A percentile compares a stretch with the other conserved stretches of the same genome.
These are phyloP conservation scores for Netta rufina DNA, from an alignment of 2,797 vertebrate species.

Conservation along the genomic window DNA sequence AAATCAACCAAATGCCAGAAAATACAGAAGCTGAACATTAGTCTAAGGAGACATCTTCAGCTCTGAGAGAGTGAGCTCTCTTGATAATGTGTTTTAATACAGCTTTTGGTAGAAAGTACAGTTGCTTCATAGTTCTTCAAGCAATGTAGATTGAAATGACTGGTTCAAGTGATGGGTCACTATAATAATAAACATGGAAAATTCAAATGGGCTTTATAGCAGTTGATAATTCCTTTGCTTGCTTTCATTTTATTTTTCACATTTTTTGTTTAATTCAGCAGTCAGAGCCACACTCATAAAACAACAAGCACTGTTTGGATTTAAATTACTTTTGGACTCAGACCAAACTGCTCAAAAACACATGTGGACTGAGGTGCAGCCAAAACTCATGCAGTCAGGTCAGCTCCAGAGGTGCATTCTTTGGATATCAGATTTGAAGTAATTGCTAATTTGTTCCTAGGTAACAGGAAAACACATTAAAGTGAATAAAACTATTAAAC, in stretches of 20 bases:
- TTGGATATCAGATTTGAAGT: conserved; percentile 11
- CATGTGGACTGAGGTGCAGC: background rate
- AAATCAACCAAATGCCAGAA: conserved; percentile 38
- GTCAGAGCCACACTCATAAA: background rate
- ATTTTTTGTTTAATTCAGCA: background rate
- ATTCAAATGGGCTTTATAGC: background rate
- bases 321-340: background rate
- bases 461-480: conserved; percentile 11
- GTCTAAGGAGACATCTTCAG: conserved; percentile 31
- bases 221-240: background rate
- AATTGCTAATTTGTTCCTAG: conserved; percentile 25
- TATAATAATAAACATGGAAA: background rate
- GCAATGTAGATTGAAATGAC: background rate
- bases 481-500: background rate
- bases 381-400: background rate
- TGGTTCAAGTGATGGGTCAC: background rate
- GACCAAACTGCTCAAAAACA: background rate
- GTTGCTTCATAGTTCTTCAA: background rate
- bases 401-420: conserved; percentile 18
- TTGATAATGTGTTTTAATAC: background rate
- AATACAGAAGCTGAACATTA: conserved; percentile 30
- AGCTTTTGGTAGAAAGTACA: background rate
- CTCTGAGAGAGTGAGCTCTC: background rate
- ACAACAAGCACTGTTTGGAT: background rate
- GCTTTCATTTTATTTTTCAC: background rate